phyloP scores from a whole-genome alignment of 2,797 vertebrate species.

The Menidia menidia region DNA sequence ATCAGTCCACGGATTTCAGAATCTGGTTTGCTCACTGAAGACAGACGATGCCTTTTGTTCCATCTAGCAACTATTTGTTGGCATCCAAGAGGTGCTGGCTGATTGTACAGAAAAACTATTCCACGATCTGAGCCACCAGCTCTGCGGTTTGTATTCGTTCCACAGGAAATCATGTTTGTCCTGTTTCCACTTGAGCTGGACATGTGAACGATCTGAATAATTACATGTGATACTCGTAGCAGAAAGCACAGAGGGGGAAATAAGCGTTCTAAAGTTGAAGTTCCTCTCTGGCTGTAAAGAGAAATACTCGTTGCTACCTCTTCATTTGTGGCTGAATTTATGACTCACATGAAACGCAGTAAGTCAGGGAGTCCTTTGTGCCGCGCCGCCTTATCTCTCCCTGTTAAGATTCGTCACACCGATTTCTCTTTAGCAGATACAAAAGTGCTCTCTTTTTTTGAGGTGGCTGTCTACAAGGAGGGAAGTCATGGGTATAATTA shows the following conservation, averaged over 20 bases:
- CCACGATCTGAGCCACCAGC: not conserved
- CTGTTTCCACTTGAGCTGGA: conserved; percentile 2
- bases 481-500: conserved; percentile 64
- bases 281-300: conserved; percentile 34
- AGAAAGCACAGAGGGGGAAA: conserved; percentile 8
- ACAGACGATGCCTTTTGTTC: conserved; percentile 23
- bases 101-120: conserved; percentile 14
- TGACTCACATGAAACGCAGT: conserved; percentile 38
- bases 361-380: conserved; percentile 53
- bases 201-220: conserved; percentile 14
- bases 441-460: conserved; percentile 52
- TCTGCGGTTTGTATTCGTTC: conserved; percentile 21
- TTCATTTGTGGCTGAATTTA: conserved; percentile 4
- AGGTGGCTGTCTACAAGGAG: conserved; percentile 43
- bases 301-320: conserved; percentile 26
- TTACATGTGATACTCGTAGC: conserved; percentile 2
- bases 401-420: conserved; percentile 64
- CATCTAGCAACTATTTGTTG: conserved; percentile 23
- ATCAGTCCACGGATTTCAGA: conserved; percentile 18
- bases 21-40: conserved; percentile 14
- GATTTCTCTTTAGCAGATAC: conserved; percentile 57
- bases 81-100: not conserved
- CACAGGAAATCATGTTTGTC: conserved; percentile 8
- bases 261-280: conserved; percentile 7
- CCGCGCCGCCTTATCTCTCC: conserved; percentile 55